Conservation (phyloP, 2,888 invertebrate genomes). For the Ischnus inquisitorius region DNA sequence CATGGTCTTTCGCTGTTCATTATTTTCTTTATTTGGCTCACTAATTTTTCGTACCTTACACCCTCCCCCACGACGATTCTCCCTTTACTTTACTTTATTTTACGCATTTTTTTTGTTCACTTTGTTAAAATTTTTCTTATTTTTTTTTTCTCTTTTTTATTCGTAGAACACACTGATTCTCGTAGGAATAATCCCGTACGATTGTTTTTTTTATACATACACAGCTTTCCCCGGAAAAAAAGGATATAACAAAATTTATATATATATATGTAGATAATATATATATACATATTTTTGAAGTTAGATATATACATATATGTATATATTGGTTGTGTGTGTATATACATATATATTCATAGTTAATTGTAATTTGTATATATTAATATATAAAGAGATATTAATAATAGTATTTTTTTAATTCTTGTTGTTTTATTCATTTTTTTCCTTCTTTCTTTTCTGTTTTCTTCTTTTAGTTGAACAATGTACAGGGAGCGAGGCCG, state of each 20-base stretch:
- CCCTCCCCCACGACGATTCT: slow-evolving; percentile 2
- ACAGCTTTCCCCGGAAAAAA: slow-evolving; percentile 78
- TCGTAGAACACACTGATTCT: slow-evolving; percentile 77
- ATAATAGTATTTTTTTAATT: slow-evolving; percentile 80
- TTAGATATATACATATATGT: slow-evolving; percentile 77
- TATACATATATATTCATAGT: slow-evolving; percentile 81
- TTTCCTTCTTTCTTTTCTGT: slow-evolving; percentile 34
- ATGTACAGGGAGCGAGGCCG: slow-evolving; percentile 81
- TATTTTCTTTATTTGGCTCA: slow-evolving; percentile 27
- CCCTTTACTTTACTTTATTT: slow-evolving; percentile 9
- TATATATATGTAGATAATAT: slow-evolving; percentile 70
- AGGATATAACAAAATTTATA: slow-evolving; percentile 80
- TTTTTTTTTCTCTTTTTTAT: slow-evolving; percentile 66
- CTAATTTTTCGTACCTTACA: slow-evolving; percentile 11
- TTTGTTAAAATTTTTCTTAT: slow-evolving; percentile 40
- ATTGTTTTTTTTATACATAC: slow-evolving; percentile 61
- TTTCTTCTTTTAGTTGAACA: slow-evolving; percentile 79
- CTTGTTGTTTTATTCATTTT: slow-evolving; percentile 48
- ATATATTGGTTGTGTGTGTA: slow-evolving; percentile 69
- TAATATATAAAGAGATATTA: slow-evolving; percentile 83
- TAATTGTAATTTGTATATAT: slow-evolving; percentile 81
- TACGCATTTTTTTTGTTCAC: slow-evolving; percentile 34
- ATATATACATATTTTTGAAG: slow-evolving; percentile 69
- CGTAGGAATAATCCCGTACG: slow-evolving; percentile 74
- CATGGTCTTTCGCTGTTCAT: slow-evolving; percentile 30